phyloP scores from a whole-genome alignment of 2,797 vertebrate species.

The Valencia hispanica region DNA sequence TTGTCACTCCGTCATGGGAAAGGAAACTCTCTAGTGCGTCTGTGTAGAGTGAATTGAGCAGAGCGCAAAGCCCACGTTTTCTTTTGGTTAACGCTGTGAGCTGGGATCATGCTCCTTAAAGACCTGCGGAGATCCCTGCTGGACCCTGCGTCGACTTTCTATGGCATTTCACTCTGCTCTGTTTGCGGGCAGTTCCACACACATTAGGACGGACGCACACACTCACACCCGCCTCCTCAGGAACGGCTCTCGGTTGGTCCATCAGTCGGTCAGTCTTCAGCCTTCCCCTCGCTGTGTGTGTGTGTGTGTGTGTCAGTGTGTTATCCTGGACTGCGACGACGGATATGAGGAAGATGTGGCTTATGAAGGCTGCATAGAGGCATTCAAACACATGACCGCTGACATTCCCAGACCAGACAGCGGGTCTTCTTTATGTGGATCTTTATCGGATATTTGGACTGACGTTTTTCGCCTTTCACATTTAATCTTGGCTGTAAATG shows the following conservation, averaged over 20 bases:
- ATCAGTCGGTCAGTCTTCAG: conserved; percentile 67
- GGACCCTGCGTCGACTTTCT: conserved; percentile 24
- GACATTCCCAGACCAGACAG: conserved; percentile 21
- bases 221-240: conserved; percentile 64
- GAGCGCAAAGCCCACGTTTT: background rate
- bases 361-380: conserved; percentile 22
- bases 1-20: conserved; percentile 26
- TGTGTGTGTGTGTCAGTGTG: conserved; percentile 30
- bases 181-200: conserved; percentile 35
- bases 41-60: background rate
- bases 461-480: background rate
- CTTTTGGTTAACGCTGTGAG: background rate
- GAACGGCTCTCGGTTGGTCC: conserved; percentile 72
- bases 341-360: conserved; percentile 1
- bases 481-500: conserved; percentile 29
- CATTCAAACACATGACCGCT: conserved; percentile 53
- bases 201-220: conserved; percentile 38
- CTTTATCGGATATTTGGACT: conserved; percentile 3
- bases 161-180: conserved; percentile 43
- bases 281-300: conserved; percentile 46
- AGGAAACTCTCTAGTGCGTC: background rate
- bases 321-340: conserved; percentile 21
- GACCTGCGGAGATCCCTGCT: conserved; percentile 34
- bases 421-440: conserved; percentile 25
- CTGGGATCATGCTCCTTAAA: conserved; percentile 16